Evolutionary conservation across 1,140 invertebrate genomes (phyloP).

Genomic region (Belonocnema kinseyi): DNA sequence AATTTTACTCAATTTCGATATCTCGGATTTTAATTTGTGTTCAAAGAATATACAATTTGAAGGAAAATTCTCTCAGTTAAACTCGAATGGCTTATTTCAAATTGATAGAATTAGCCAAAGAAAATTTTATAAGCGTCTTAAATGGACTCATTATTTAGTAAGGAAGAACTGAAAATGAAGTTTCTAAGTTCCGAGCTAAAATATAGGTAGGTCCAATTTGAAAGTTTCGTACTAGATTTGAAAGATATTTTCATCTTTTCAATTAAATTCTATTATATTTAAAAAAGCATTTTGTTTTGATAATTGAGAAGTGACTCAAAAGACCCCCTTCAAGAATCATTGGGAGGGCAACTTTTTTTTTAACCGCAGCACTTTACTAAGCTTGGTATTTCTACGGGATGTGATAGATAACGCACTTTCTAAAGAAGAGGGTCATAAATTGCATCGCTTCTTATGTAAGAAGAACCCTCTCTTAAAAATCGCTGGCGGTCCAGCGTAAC

Average conservation of each 20-base stretch:
- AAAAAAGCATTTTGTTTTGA: neutral
- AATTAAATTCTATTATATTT: neutral
- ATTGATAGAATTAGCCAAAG: conserved; percentile 1
- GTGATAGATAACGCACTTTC: neutral
- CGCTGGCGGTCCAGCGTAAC: neutral
- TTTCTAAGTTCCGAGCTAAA: neutral
- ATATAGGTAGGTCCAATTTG: neutral
- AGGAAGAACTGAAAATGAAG: conserved; percentile 20
- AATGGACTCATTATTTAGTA: neutral
- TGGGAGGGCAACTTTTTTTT: neutral
- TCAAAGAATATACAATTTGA: neutral
- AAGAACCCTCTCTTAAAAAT: neutral
- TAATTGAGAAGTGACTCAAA: no score
- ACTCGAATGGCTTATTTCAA: conserved; percentile 1
- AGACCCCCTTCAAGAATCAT: neutral
- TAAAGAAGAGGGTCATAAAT: neutral
- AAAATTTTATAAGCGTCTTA: conserved; percentile 12
- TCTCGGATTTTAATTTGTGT: no score
- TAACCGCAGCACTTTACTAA: neutral
- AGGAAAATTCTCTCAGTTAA: neutral
- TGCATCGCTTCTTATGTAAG: neutral
- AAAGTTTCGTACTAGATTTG: conserved; percentile 6
- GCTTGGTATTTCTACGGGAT: neutral
- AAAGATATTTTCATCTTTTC: neutral
- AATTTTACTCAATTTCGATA: no score